Conservation (phyloP, 2,888 invertebrate genomes). For the Anarsia innoxiella region DNA sequence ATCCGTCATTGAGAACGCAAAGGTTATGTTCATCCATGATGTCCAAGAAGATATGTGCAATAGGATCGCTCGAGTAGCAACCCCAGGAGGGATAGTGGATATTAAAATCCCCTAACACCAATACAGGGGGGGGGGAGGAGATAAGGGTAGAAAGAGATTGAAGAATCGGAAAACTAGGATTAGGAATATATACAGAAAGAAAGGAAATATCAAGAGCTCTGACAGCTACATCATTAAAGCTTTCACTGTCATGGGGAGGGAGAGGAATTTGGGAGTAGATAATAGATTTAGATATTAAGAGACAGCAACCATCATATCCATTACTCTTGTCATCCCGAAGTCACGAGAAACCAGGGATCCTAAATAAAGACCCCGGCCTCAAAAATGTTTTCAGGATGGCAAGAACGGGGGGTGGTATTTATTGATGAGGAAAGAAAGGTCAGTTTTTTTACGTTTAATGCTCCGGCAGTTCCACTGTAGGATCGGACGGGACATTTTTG, state of each 20-base stretch:
- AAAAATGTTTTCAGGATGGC: slow-evolving; percentile 12
- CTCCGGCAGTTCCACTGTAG: no score
- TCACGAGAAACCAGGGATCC: slow-evolving; percentile 9
- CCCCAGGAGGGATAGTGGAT: slow-evolving; percentile 13
- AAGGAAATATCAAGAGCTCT: slow-evolving; percentile 7
- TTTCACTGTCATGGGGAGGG: slow-evolving; percentile 2
- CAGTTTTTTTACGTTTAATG: no score
- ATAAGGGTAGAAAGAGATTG: slow-evolving; percentile 8
- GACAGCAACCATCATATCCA: slow-evolving; percentile 13
- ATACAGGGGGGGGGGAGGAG: slow-evolving; percentile 2
- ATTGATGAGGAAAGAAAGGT: no score
- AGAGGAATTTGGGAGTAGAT: slow-evolving; percentile 11
- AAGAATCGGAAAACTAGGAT: slow-evolving; percentile 6
- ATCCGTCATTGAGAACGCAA: slow-evolving; percentile 13
- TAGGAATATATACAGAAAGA: slow-evolving; percentile 11
- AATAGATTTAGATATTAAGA: slow-evolving; percentile 6
- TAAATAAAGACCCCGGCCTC: slow-evolving; percentile 4
- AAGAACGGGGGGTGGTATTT: slow-evolving; percentile 9
- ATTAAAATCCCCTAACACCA: slow-evolving; percentile 15
- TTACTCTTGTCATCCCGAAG: slow-evolving; percentile 14
- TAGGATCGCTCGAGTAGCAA: slow-evolving; percentile 4
- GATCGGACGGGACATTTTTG: no score
- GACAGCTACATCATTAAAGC: slow-evolving; percentile 10
- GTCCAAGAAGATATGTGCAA: slow-evolving; percentile 4
- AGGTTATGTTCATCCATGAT: slow-evolving; percentile 10